Evolutionary conservation across 1,140 invertebrate species (phyloP).

Genomic region (Rhyacophila brunnea): DNA sequence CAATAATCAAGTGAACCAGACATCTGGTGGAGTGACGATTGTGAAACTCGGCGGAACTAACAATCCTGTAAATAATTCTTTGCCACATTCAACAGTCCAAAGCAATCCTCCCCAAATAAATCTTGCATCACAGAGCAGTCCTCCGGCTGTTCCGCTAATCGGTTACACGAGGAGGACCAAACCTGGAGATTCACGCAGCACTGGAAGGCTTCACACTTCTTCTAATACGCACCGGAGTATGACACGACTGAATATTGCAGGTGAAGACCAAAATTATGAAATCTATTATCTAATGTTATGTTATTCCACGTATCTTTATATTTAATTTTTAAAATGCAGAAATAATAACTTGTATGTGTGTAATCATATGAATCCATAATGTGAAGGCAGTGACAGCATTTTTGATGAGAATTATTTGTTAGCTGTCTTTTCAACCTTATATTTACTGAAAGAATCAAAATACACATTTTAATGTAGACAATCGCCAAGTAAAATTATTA

Average conservation of each 20-base stretch:
- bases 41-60: constrained; percentile 65
- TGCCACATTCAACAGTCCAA: constrained; percentile 12
- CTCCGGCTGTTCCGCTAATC: constrained; percentile 40
- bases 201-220: constrained; percentile 65
- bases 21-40: constrained; percentile 70
- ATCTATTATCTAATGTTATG: too few relatives aligned
- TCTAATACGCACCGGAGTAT: constrained; percentile 70
- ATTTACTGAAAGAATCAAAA: too few relatives aligned
- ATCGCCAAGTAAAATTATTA: too few relatives aligned
- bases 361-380: too few relatives aligned
- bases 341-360: too few relatives aligned
- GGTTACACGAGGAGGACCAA: constrained; percentile 63
- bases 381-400: too few relatives aligned
- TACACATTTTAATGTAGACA: too few relatives aligned
- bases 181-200: constrained; percentile 67
- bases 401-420: too few relatives aligned
- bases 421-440: too few relatives aligned
- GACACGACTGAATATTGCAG: constrained; percentile 70
- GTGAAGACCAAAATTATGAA: too few relatives aligned
- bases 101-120: constrained; percentile 12
- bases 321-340: too few relatives aligned
- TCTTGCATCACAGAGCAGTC: constrained; percentile 19
- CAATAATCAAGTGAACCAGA: constrained; percentile 62
- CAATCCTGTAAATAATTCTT: constrained; percentile 12
- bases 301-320: too few relatives aligned